Base-by-base conservation (phyloP, 2,888 invertebrate genomes). In the Ophion ventricosus region DNA sequence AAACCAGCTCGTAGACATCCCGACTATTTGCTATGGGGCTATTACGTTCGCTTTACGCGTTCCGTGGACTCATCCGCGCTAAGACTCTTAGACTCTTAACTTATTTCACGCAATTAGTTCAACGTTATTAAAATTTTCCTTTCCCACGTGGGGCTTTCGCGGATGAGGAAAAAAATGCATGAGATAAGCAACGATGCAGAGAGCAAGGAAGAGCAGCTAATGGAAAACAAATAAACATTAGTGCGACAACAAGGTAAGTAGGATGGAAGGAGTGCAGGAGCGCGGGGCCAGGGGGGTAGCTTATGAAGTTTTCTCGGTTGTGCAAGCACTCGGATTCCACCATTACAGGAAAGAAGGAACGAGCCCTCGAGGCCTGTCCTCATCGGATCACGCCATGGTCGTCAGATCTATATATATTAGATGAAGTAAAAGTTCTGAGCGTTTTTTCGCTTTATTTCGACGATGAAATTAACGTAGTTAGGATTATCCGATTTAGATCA, bases 181-280 rank as follows among this genome's bases (percentile, higher is more conserved):
- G 26, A 23, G 61, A 29, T 25, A 23, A 63, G 59, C 7, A 35
- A 26, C 10, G 23, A 76, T 43, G 26, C 17, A 56, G 61, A 80
- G 10, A 59, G 35, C 17, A 11, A 67, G 29, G n/a, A 63, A 29
- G 40, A 25, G 25, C 20, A 20, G 64, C 57, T 43, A 29, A 40
- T 25, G 20, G 40, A 74, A 70, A 81, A 74, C 25, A 57, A 80
- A 70, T 54, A 78, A 81, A 75, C 78, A 75, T 70, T 59, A 81
- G 54, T 74, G 57, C 70, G 61, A 73, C 76, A 67, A 80, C 25
- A 20, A 17, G 14, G 49, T 49, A 17, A 49, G 17, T 3, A 49
- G 17, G 49, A 7, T 8, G 35, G 35, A 8, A 2, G 35, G 8
- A 35, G 35, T 35, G 40, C 49, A 26, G 14, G 20, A 17, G n/a